Conservation (phyloP, 2,888 invertebrate species). For the Nymphalis polychloros region DNA sequence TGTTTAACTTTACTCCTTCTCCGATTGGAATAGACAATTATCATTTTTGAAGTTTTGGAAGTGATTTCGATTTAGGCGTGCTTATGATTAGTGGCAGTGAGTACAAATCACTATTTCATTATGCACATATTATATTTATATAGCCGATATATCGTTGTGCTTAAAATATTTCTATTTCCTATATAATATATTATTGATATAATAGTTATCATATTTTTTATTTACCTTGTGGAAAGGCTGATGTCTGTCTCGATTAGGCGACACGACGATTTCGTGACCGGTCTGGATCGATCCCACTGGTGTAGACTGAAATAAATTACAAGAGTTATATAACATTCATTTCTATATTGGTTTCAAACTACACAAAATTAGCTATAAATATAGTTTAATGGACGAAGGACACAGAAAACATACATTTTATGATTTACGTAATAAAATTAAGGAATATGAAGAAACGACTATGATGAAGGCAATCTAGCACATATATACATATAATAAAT, state of each 20-base stretch:
- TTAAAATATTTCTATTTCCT: constrained; percentile 11
- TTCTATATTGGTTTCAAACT: background rate
- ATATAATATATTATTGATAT: background rate
- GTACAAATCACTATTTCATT: constrained; percentile 9
- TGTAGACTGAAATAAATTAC: constrained; percentile 87
- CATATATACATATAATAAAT: too few relatives aligned
- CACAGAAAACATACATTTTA: too few relatives aligned
- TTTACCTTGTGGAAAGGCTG: constrained; percentile 89
- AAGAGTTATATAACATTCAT: constrained; percentile 40
- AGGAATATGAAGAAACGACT: too few relatives aligned
- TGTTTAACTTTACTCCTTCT: too few relatives aligned
- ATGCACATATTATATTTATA: background rate
- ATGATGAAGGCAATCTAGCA: too few relatives aligned
- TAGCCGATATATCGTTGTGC: constrained; percentile 2
- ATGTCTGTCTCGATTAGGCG: constrained; percentile 94
- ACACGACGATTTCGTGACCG: constrained; percentile 94
- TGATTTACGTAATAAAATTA: too few relatives aligned
- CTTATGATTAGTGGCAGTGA: constrained; percentile 26
- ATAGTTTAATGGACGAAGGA: too few relatives aligned
- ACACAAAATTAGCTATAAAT: too few relatives aligned
- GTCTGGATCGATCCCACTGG: constrained; percentile 96
- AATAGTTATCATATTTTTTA: background rate
- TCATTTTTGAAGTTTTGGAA: constrained; percentile 2
- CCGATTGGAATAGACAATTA: background rate
- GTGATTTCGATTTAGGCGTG: constrained; percentile 26